These are phyloP conservation scores for Gryon sp. DNA, from an alignment of 1,140 invertebrate genomes.

Conservation along the genomic window DNA sequence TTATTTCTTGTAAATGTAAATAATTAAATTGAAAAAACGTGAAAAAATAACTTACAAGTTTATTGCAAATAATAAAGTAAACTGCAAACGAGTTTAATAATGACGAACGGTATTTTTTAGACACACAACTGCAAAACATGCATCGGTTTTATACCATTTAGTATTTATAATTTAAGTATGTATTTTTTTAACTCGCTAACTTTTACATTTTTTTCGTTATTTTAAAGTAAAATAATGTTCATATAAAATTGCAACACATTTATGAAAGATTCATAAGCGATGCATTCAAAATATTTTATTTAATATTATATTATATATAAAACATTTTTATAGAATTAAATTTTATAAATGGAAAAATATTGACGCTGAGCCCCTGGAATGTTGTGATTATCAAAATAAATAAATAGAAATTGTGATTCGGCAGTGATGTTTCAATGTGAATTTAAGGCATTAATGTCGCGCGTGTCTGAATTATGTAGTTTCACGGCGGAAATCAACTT, in stretches of 20 bases:
- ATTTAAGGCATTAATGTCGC: slow-evolving; percentile 37
- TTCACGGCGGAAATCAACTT: slow-evolving; percentile 14
- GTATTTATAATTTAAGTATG: too few relatives aligned
- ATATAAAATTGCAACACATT: slow-evolving; percentile 17
- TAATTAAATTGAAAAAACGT: too few relatives aligned
- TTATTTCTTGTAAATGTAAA: too few relatives aligned
- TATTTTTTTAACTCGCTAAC: slow-evolving; percentile 16
- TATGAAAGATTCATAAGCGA: slow-evolving; percentile 37
- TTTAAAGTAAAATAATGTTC: slow-evolving; percentile 39
- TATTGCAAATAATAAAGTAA: slow-evolving; percentile 17
- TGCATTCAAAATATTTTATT: slow-evolving; percentile 36
- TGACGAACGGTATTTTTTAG: too few relatives aligned
- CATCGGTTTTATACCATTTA: too few relatives aligned
- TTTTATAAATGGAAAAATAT: slow-evolving; percentile 46
- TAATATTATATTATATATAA: slow-evolving; percentile 25
- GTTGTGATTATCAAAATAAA: slow-evolving; percentile 55
- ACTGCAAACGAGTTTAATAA: slow-evolving; percentile 9
- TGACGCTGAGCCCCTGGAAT: slow-evolving; percentile 9
- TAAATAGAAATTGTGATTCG: slow-evolving; percentile 43
- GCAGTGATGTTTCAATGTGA: slow-evolving; percentile 23
- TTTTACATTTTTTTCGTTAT: slow-evolving; percentile 43
- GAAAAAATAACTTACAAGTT: slow-evolving; percentile 9
- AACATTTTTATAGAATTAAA: slow-evolving; percentile 45
- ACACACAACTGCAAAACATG: too few relatives aligned
- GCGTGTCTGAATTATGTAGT: slow-evolving; percentile 25